Evolutionary conservation across 2,888 invertebrate genomes (phyloP).

Genomic region (Graphium colonna): DNA sequence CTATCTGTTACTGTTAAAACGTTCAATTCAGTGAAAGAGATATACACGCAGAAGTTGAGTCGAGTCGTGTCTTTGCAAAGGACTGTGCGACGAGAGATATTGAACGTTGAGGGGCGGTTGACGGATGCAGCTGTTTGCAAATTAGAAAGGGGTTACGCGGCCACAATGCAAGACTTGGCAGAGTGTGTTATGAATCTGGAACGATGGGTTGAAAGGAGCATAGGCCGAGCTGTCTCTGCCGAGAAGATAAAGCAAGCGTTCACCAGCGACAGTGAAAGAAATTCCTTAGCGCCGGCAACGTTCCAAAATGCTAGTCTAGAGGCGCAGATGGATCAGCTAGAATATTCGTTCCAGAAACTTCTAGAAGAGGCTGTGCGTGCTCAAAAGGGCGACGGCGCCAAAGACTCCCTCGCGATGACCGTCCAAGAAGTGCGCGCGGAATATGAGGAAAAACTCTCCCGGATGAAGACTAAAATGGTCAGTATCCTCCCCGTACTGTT

Average conservation of each 20-base stretch:
- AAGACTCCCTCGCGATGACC: conserved; percentile 49
- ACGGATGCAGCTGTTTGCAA: conserved; percentile 51
- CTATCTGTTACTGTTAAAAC: conserved; percentile 62
- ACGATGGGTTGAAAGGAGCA: conserved; percentile 63
- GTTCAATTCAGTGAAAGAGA: conserved; percentile 58
- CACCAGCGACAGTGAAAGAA: conserved; percentile 47
- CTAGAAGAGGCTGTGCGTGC: conserved; percentile 55
- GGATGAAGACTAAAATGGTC: conserved; percentile 91
- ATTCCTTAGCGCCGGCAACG: conserved; percentile 43
- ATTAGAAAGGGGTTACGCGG: conserved; percentile 61
- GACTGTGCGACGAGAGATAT: conserved; percentile 62
- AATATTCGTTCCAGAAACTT: conserved; percentile 63
- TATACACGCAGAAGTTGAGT: conserved; percentile 62
- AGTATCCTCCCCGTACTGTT: conserved; percentile 74
- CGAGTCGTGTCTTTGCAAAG: conserved; percentile 59
- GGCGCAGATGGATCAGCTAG: conserved; percentile 62
- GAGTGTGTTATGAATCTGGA: conserved; percentile 63
- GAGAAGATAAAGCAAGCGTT: conserved; percentile 68
- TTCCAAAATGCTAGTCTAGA: conserved; percentile 62
- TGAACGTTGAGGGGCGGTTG: conserved; percentile 52
- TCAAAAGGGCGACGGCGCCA: conserved; percentile 43
- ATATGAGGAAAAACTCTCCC: conserved; percentile 87
- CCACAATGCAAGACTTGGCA: conserved; percentile 62
- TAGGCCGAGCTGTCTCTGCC: conserved; percentile 51
- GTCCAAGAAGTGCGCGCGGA: conserved; percentile 81